phyloP scores from a whole-genome alignment of 23 tunicate genomes.

The Styela plicata region DNA sequence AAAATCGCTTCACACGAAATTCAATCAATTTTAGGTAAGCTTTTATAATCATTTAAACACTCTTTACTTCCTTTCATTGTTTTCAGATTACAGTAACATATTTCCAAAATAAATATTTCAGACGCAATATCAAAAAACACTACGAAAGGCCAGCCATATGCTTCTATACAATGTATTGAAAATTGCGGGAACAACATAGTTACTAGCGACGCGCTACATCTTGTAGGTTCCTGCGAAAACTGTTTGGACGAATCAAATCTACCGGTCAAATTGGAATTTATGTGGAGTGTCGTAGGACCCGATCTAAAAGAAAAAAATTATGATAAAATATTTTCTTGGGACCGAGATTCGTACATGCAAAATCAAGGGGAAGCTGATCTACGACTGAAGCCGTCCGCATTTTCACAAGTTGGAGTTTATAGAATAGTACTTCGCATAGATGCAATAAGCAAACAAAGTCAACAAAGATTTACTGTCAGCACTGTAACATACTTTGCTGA shows the following conservation, averaged over 20 bases:
- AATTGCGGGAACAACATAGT: conserved; percentile 23
- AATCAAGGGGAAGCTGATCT: not conserved
- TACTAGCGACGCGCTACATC: not conserved
- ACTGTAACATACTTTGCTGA: not conserved
- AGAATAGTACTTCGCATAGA: not conserved
- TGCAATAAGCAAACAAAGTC: not conserved
- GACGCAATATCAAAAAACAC: not conserved
- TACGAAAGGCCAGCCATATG: not conserved
- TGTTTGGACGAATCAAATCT: not conserved
- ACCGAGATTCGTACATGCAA: not conserved
- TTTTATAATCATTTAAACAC: not conserved
- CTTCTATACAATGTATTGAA: conserved; percentile 11
- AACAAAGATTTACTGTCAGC: not conserved
- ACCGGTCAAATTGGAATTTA: not conserved
- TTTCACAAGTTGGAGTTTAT: not conserved
- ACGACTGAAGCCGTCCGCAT: not conserved
- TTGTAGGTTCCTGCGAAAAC: conserved; percentile 6
- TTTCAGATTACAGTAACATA: too few relatives aligned
- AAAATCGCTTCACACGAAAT: not conserved
- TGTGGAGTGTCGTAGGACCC: not conserved
- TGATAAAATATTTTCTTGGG: not conserved
- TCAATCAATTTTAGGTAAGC: conserved; percentile 5
- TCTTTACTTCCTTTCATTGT: not conserved
- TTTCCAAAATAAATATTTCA: conserved; percentile 11
- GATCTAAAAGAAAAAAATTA: not conserved